Evolutionary conservation across 2,888 invertebrate genomes (phyloP), one percentile per base, ranked within the genome.

Genomic region (Eupithecia exiguata): DNA sequence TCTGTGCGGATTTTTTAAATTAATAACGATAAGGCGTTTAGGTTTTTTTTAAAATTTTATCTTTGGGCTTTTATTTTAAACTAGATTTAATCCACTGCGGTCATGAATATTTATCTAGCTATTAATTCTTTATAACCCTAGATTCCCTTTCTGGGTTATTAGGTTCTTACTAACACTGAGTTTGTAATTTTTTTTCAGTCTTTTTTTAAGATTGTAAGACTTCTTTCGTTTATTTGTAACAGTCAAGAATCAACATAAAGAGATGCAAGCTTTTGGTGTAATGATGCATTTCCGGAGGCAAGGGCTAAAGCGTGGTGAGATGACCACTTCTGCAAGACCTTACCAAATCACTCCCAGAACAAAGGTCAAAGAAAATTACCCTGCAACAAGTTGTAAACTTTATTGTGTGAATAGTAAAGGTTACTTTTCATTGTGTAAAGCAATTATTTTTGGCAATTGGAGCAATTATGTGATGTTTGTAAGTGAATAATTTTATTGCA

Each of bases 311-410:
- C 38, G 62, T 67, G 68, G 58, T 68, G 63, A 68, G 58, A 5
- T 25, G 25, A 38, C 65, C n/a, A 69, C 36, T 10, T 43, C 30
- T 61, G 72, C 67, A 74, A 36, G 65, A 53, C 69, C 74, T 80
- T 78, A 74, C 78, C 73, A 79, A 79, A 72, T 16, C 61, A 30
- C 38, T 69, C 67, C 67, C 53, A 72, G 72, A 75, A 67, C 63
- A 82, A 82, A 82, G 73, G 81, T 82, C 79, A 82, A 74, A 77
- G 78, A 82, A 81, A 82, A 82, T 80, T 74, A 74, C 72, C 71
- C 75, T 78, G 74, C 77, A 75, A 79, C 70, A 76, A 58, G 77
- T 49, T 78, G 77, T 78, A 74, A 72, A 77, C 80, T 74, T 76
- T 80, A 80, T 80, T 80, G 79, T 80, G 78, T 73, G 71, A 70